Conservation (phyloP, 1,140 invertebrate species). For the Akabosia matsudoensis region DNA sequence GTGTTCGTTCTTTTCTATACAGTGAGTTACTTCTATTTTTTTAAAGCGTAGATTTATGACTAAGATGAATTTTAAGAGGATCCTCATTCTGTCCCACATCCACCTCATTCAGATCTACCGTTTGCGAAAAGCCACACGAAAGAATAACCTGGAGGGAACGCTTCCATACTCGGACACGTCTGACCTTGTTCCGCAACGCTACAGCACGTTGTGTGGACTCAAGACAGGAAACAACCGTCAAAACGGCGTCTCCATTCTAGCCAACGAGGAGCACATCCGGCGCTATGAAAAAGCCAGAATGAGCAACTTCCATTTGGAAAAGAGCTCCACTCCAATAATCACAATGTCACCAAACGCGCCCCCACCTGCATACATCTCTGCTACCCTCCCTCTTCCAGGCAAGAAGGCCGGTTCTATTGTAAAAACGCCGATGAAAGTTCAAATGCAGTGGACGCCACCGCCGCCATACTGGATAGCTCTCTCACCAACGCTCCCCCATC, state of each 20-base stretch:
- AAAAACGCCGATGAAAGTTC: neutral
- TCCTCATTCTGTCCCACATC: neutral
- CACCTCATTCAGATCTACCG: slow-evolving; percentile 12
- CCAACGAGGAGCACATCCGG: neutral
- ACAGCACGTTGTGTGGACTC: slow-evolving; percentile 3
- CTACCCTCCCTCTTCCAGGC: neutral
- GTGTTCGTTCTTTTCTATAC: slow-evolving; percentile 21
- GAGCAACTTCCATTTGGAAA: slow-evolving; percentile 17
- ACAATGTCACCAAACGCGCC: neutral
- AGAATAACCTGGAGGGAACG: neutral
- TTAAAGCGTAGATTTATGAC: too few relatives aligned
- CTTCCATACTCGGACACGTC: slow-evolving; percentile 5
- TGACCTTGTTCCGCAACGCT: neutral
- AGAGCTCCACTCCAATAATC: neutral
- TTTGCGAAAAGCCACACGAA: neutral
- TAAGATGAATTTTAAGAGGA: too few relatives aligned
- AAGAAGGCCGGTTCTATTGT: neutral
- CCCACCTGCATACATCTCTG: neutral
- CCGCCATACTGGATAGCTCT: neutral
- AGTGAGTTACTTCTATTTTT: slow-evolving; percentile 4
- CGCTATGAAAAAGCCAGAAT: neutral
- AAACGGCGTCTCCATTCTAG: neutral
- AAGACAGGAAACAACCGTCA: neutral
- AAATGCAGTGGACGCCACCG: neutral
- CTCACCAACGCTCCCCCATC: neutral